Evolutionary conservation across 2,888 invertebrate genomes (phyloP).

Genomic region (Acanthococcus lagerstroemiae): DNA sequence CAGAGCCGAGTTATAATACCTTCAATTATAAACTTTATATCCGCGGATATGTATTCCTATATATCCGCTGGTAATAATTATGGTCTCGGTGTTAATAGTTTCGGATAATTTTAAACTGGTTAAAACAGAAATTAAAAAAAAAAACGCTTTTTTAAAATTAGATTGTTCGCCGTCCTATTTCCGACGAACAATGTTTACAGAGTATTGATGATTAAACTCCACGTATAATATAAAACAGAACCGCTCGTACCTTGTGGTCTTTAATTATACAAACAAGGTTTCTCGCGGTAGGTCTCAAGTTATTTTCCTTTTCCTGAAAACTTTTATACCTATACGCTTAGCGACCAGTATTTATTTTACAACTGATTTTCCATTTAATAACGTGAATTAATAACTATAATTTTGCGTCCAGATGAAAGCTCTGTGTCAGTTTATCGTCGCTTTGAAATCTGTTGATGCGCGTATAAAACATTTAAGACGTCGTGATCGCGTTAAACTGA

Average conservation of each 20-base stretch:
- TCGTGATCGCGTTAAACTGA: no score
- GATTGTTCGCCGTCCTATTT: conserved; percentile 15
- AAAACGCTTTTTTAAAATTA: conserved; percentile 14
- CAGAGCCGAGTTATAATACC: conserved; percentile 9
- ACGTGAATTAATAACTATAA: no score
- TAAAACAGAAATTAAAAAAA: background rate
- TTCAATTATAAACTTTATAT: conserved; percentile 23
- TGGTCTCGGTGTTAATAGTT: conserved; percentile 23
- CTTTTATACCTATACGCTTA: no score
- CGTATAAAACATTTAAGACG: no score
- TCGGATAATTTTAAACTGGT: conserved; percentile 23
- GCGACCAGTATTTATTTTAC: no score
- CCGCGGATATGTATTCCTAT: background rate
- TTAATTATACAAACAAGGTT: conserved; percentile 18
- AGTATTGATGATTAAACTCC: conserved; percentile 13
- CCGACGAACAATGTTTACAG: conserved; percentile 13
- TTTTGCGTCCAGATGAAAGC: no score
- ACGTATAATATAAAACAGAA: no score
- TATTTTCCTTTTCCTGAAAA: no score
- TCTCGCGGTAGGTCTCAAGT: no score
- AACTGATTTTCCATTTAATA: no score
- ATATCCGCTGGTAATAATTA: conserved; percentile 7
- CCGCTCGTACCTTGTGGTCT: conserved; percentile 1
- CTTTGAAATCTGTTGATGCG: no score
- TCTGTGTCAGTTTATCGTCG: no score